Percentiles rank a stretch among this genome's conserved stretches.
Evolutionary conservation across 2,888 invertebrate species (phyloP).

Genomic region (Rotaria socialis): DNA sequence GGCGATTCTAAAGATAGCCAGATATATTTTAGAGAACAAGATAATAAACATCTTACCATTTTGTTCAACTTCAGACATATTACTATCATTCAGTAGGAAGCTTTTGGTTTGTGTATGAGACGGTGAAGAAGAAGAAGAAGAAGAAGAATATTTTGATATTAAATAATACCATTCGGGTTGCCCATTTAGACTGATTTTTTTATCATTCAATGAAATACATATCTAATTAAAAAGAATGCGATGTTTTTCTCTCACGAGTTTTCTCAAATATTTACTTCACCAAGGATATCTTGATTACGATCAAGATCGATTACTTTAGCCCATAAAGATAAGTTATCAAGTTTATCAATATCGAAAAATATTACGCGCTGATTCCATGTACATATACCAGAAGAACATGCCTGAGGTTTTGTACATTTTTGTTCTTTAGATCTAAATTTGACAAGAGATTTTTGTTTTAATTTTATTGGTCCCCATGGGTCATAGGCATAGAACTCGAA

Average conservation of each 20-base stretch:
- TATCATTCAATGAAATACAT: not conserved
- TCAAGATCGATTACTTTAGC: not conserved
- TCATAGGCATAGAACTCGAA: no score
- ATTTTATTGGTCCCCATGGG: no score
- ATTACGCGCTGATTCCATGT: conserved; percentile 26
- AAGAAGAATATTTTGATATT: not conserved
- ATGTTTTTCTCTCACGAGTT: not conserved
- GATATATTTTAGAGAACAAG: no score
- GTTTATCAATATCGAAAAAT: not conserved
- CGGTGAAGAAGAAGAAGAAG: no score
- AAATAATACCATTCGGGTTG: not conserved
- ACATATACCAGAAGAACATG: not conserved
- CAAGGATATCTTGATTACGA: not conserved
- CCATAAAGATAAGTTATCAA: not conserved
- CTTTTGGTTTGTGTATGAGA: not conserved
- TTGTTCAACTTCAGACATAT: conserved; percentile 3
- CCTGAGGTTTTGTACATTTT: conserved; percentile 30
- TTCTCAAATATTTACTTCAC: not conserved
- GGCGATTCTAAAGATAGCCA: not conserved
- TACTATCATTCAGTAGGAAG: not conserved
- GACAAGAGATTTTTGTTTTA: no score
- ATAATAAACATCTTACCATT: not conserved
- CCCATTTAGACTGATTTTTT: not conserved
- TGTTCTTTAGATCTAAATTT: conserved; percentile 19
- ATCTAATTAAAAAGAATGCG: not conserved